Evolutionary conservation across 1,140 invertebrate genomes (phyloP), one percentile per base, ranked within the genome.

Genomic region (Plutomurus gul): DNA sequence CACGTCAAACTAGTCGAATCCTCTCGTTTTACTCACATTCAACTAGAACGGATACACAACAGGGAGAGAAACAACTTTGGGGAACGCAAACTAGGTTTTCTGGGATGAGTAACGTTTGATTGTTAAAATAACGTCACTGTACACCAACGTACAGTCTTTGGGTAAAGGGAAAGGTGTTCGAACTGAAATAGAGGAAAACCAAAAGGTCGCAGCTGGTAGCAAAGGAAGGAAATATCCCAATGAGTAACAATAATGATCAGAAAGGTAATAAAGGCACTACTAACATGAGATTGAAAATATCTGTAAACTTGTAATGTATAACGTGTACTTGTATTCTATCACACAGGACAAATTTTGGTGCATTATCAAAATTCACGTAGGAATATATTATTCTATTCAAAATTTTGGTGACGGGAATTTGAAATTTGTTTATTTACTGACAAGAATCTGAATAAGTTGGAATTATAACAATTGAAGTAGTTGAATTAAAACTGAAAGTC

Each of bases 1-100:
- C 56, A 65, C 56, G 25, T 65, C 56, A 65, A 65, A 65, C 56
- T 65, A 65, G 56, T 65, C 56, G 30, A 65, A 65, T 65, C 56
- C 56, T 65, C 56, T 65, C 56, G 56, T 65, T 65, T 65, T 22
- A 30, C 16, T 33, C 25, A 30, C n/a, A 13, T 27, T 60, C 16
- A 13, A 33, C n/a, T n/a, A n/a, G n/a, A n/a, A n/a, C n/a, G n/a
- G 27, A 25, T n/a, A 65, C 56, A 65, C 56, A 65, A 65, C 56
- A 65, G 46, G 51, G 51, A 76, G 51, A 56, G 25, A 37, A 40
- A 76, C 33, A 76, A 56, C 30, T 76, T 16, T 60, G 49, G 39
- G 49, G 51, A 76, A 76, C 30, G 30, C 49, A 47, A 56, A 76
- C 27, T 75, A 65, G 56, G 56, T 65, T 65, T 11, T 33, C 51